Evolutionary conservation across 2,113 vertebrate species (phyloP), one percentile per base, ranked within the genome.

Genomic region (Trichechus manatus): DNA sequence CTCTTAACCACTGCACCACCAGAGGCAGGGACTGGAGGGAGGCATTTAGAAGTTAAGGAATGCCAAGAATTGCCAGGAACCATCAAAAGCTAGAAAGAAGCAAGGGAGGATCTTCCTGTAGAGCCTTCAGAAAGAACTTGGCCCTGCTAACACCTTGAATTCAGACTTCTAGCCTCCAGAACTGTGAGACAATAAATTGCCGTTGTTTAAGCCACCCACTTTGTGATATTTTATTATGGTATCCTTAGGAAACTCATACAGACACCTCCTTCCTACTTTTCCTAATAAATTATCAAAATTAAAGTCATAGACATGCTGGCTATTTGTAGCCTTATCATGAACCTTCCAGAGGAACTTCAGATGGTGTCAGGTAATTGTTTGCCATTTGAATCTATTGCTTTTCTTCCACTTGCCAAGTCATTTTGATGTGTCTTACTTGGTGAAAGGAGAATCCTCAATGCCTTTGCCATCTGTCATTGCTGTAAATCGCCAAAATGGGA

Each of bases 361-460:
- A 98, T 98, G 98, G 99, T 98, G 98, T 99, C 98, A 98, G 98
- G 98, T 99, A 99, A 99, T 99, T 99, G 99, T 99, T 99, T 99
- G 98, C 98, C 98, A 99, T 98, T 97, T 96, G 97, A 99, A 99
- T 99, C 98, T 99, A 99, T 99, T 99, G 98, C 98, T 98, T 99
- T 98, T 6, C 0, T 97, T 88, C 78, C 0, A 56, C 0, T 47
- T 99, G 99, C 99, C 99, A 99, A 98, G 98, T 98, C 93, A 98
- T 99, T 98, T 98, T 98, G 97, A 95, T 93, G 96, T 98, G 97
- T 98, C 98, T 97, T 94, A 93, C 92, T 96, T 96, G 93, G 97
- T 98, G 97, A 98, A 97, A 98, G 96, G 97, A 81, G 96, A 98
- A 98, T 98, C 96, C 91, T 97, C 98, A 98, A 98, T 98, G 97